Percentiles rank a stretch among this genome's conserved stretches.
Evolutionary conservation across 2,113 vertebrate genomes (phyloP).

Genomic region (Naja naja): DNA sequence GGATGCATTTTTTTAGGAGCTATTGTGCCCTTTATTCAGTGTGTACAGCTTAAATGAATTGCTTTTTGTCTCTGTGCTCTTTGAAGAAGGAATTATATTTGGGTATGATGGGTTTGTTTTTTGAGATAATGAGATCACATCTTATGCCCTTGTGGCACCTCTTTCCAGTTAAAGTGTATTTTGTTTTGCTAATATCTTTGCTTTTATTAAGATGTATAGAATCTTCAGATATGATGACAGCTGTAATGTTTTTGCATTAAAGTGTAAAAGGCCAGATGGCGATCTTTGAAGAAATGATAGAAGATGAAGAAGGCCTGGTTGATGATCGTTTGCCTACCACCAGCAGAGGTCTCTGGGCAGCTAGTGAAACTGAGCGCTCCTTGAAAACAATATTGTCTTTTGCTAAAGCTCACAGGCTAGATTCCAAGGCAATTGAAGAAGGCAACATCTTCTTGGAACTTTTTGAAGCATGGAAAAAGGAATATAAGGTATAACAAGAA

Average conservation of each 20-base stretch:
- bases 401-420: conserved; percentile 85
- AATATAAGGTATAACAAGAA: conserved; percentile 86
- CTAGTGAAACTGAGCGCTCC: conserved; percentile 90
- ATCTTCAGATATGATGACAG: neutral
- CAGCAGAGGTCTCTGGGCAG: conserved; percentile 90
- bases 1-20: neutral
- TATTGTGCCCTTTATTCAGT: neutral
- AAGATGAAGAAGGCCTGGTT: conserved; percentile 93
- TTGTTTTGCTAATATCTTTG: neutral
- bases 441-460: conserved; percentile 91
- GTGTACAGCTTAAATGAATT: neutral
- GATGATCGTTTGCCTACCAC: conserved; percentile 93
- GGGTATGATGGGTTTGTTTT: neutral
- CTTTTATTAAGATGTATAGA: neutral
- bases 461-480: conserved; percentile 96
- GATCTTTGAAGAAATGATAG: conserved; percentile 98
- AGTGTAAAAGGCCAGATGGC: conserved; percentile 95
- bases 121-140: neutral
- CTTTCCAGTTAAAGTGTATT: neutral
- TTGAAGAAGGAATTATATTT: neutral
- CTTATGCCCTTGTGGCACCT: neutral
- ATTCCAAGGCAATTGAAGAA: conserved; percentile 82
- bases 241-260: conserved; percentile 29
- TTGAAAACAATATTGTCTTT: conserved; percentile 90
- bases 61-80: neutral